Evolutionary conservation across 2,888 invertebrate genomes (phyloP).

Genomic region (Drosophila ezoana): DNA sequence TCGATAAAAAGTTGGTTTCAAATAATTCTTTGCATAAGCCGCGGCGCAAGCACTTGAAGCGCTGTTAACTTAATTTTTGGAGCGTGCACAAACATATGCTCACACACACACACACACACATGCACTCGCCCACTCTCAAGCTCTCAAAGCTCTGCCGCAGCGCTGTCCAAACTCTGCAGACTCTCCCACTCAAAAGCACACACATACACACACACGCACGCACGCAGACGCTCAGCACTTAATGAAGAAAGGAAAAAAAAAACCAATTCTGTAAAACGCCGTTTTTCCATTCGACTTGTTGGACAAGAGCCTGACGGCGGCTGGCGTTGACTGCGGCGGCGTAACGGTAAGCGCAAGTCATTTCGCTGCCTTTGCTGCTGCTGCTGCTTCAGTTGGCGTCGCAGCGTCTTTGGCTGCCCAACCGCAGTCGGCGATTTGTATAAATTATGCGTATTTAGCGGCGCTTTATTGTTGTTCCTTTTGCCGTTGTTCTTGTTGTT

Average conservation of each 20-base stretch:
- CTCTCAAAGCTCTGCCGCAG: constrained; percentile 7
- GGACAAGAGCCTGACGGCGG: constrained; percentile 71
- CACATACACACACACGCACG: constrained; percentile 24
- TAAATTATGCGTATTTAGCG: constrained; percentile 70
- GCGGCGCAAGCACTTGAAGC: constrained; percentile 70
- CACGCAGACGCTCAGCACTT: constrained; percentile 68
- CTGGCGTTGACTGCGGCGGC: constrained; percentile 28
- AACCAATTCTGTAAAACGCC: constrained; percentile 79
- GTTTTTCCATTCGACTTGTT: constrained; percentile 85
- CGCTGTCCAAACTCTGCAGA: constrained; percentile 43
- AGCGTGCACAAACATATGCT: constrained; percentile 78
- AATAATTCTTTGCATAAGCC: constrained; percentile 63
- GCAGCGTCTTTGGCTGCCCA: constrained; percentile 55
- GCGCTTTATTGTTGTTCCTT: constrained; percentile 19
- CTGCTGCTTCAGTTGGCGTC: constrained; percentile 44
- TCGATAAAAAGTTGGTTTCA: constrained; percentile 53
- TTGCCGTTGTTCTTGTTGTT: constrained; percentile 22
- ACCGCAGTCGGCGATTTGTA: constrained; percentile 53
- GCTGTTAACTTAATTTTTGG: constrained; percentile 82
- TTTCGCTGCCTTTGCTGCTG: constrained; percentile 23
- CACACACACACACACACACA: constrained; percentile 19
- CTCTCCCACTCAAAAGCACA: constrained; percentile 59
- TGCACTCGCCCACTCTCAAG: constrained; percentile 22
- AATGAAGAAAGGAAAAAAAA: constrained; percentile 63
- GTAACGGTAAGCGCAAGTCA: constrained; percentile 39